Conservation (phyloP, 2,888 invertebrate species). For the Cephus pygmeus region DNA sequence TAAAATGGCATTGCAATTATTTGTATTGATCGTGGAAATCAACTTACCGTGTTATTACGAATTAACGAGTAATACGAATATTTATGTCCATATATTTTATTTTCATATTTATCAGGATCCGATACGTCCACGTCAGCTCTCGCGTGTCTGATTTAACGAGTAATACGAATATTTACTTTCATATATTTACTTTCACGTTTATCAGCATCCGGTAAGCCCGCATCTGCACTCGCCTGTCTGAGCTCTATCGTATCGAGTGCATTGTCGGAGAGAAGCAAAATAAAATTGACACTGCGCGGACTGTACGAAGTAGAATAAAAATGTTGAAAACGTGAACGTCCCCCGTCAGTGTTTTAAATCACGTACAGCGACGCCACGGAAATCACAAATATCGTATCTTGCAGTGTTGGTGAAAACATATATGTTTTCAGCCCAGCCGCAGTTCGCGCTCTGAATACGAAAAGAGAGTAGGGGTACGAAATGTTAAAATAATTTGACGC, state of each 20-base stretch:
- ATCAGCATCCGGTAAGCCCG: not conserved
- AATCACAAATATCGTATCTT: not conserved
- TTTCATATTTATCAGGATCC: not conserved
- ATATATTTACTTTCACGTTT: not conserved
- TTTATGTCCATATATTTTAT: not conserved
- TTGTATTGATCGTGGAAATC: not conserved
- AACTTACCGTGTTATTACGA: not conserved
- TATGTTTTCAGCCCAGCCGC: not conserved
- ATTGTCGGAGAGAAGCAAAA: not conserved
- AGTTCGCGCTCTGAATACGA: not conserved
- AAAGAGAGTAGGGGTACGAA: not conserved
- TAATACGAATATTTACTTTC: not conserved
- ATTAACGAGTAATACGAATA: not conserved
- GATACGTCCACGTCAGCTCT: not conserved
- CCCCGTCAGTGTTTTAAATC: not conserved
- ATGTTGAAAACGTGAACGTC: not conserved
- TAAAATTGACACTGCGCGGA: not conserved
- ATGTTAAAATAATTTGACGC: not conserved
- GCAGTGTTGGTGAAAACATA: not conserved
- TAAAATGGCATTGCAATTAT: not conserved
- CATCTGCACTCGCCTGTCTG: not conserved
- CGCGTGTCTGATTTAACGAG: not conserved
- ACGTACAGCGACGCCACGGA: not conserved
- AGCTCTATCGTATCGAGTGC: not conserved
- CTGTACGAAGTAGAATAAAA: not conserved